Evolutionary conservation across 2,888 invertebrate genomes (phyloP), one percentile per base, ranked within the genome.

Genomic region (Notocelia uddmanniana): DNA sequence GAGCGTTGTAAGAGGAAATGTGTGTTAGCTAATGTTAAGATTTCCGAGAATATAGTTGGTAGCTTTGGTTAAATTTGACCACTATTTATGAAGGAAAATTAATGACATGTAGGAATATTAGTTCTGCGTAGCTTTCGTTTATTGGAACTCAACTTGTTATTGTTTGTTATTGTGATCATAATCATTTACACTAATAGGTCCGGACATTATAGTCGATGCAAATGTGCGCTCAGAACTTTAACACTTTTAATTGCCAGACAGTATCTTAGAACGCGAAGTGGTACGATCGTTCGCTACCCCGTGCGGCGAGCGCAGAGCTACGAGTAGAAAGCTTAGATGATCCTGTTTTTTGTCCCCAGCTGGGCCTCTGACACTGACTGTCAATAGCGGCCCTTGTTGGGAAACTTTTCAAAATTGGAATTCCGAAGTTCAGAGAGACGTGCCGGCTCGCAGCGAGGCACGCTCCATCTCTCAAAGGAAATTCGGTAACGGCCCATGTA

Each of bases 361-460:
- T 88, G 85, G 87, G 85, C 84, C 88, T 87, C 87, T 91, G 90
- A 91, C 89, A 90, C 86, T 88, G 85, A 82, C 89, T 91, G 91
- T 92, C 91, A 92, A 92, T 91, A 90, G 88, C 83, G 87, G 89
- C 86, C 89, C 91, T 90, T 89, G 90, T 90, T 89, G 89, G 86
- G 86, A 90, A 93, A 93, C 89, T 93, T 93, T 92, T 92, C 92
- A 92, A 93, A 93, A 93, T 93, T 93, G 93, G 92, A 93, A 93
- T 93, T 93, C 92, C 93, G 80, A 91, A 92, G 91, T 93, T 92
- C 83, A 83, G 88, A 85, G 85, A 83, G 86, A 91, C 92, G 91
- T 91, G 91, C 87, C 89, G 90, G 89, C 84, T 85, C 89, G 91
- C 85, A 82, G 83, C 81, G 81, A 82, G 76, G 86, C 85, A 87